Base-by-base conservation (phyloP, 2,888 invertebrate species). In the Tholera decimalis region DNA sequence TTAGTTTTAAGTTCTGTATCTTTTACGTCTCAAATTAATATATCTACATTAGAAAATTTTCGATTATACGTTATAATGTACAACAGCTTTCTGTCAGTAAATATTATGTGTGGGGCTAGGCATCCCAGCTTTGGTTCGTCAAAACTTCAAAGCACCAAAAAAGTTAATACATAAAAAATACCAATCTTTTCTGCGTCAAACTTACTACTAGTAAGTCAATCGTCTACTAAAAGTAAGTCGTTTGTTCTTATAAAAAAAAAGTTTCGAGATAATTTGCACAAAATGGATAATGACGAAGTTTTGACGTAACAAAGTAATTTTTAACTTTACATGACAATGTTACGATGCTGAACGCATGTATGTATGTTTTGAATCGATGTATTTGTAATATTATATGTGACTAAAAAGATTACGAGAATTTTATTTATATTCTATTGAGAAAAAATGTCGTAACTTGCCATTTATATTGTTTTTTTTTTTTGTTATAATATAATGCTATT, bases 321-420 rank as follows among this genome's bases (percentile, higher is more conserved):
- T 67, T 53, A 73, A 51, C 64, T 73, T 55, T 58, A 87, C 87
- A 90, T 89, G 88, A 85, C 86, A 86, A 83, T 86, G 84, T 87
- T 88, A 83, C 70, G 26, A 85, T 83, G 86, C 89, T 88, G 80
- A 73, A 83, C 83, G 77, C 59, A 72, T 79, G 72, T 79, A 80
- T 87, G 88, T 88, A 89, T 88, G 89, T 92, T 89, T 90, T 83
- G 84, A 69, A 71, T 69, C 18, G 26, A 88, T 89, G 91, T 91
- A 88, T 89, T 91, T 90, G 87, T 89, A 90, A 87, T 91, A 90
- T 83, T 92, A 88, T 91, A 90, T 88, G 89, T 92, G 89, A 88
- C 65, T 85, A 86, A 83, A 75, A 71, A 69, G 47, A 20, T 39
- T n/a, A 11, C 7, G 0, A 20, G 30, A 53, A 46, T 66, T 77